These are phyloP conservation scores for Alectura lathami DNA, from an alignment of 2,113 vertebrate genomes.

Conservation along the genomic window DNA sequence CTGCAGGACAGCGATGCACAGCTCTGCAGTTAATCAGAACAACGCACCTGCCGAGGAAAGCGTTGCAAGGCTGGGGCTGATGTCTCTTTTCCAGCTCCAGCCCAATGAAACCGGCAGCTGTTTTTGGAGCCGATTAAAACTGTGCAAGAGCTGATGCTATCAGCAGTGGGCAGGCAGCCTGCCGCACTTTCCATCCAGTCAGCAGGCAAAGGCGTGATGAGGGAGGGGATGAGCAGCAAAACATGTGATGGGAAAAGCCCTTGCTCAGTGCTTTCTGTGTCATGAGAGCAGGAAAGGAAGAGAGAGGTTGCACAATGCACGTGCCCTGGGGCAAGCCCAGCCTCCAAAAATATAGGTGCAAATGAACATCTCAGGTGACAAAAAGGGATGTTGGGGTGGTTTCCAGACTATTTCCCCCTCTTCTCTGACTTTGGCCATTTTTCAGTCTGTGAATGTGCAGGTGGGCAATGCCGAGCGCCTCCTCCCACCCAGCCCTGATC, in stretches of 20 bases:
- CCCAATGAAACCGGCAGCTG: background rate
- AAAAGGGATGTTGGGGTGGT: background rate
- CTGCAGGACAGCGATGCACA: background rate
- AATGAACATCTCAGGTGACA: background rate
- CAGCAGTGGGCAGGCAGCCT: background rate
- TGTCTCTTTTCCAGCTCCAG: constrained; percentile 14
- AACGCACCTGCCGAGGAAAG: constrained; percentile 15
- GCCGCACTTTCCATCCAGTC: background rate
- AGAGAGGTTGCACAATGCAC: background rate
- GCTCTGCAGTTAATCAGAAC: background rate
- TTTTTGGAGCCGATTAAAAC: background rate
- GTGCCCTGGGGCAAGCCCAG: background rate
- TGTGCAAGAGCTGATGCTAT: constrained; percentile 47
- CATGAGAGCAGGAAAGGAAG: background rate
- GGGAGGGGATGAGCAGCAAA: constrained; percentile 22
- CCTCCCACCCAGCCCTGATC: background rate
- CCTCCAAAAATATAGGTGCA: background rate
- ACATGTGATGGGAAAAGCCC: constrained; percentile 1
- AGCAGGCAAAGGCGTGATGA: constrained; percentile 59
- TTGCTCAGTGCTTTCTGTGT: constrained; percentile 9
- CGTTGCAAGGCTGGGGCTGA: background rate
- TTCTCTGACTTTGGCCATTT: background rate
- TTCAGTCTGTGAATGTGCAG: background rate
- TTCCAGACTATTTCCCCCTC: background rate
- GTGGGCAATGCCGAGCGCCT: background rate